Evolutionary conservation across 2,113 vertebrate species (phyloP), one percentile per base, ranked within the genome.

Genomic region (Acrocephalus kingi): DNA sequence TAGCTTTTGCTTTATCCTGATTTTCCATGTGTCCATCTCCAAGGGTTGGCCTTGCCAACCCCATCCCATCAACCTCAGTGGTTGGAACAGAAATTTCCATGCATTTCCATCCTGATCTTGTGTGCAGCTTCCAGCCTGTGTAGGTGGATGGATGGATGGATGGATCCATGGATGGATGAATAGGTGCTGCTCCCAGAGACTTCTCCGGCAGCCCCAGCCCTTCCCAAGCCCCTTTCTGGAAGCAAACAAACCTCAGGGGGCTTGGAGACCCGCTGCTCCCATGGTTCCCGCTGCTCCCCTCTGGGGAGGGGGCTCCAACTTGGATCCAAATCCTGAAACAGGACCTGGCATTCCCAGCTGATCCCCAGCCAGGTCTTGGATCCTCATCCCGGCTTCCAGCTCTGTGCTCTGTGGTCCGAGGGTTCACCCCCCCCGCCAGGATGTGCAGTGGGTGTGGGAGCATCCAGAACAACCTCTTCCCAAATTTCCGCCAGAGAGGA

Each of bases 381-480:
- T 41, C 23, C 5, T 52, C 41, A 21, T 48, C n/a, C 63, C 1
- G 0, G 35, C 35, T 35, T 12, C 37, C 19, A 3, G 8, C 66
- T 15, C 31, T 18, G 37, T 1, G 1, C 35, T 51, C 30, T 1
- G 1, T 19, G 10, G 30, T 24, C 31, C 0, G 7, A 13, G 46
- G 37, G 24, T 15, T 30, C 66, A 22, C 28, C 24, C 35, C n/a
- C 35, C 6, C 15, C 4, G 19, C 37, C 79, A 12, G 55, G 55
- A n/a, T 17, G 43, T n/a, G n/a, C 9, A 8, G 28, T 14, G 64
- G 30, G 1, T 19, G 24, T n/a, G 45, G 30, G 35, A 59, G 45
- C 55, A 24, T 30, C 55, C 46, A 7, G 31, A 35, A 46, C 46
- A 35, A 15, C 46, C 55, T 43, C 37, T 20, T 71, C 67, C 80